A percentile compares a stretch with the other conserved stretches of the same genome.
Conservation (phyloP, 2,797 vertebrate species). For the Pipistrellus nathusii region DNA sequence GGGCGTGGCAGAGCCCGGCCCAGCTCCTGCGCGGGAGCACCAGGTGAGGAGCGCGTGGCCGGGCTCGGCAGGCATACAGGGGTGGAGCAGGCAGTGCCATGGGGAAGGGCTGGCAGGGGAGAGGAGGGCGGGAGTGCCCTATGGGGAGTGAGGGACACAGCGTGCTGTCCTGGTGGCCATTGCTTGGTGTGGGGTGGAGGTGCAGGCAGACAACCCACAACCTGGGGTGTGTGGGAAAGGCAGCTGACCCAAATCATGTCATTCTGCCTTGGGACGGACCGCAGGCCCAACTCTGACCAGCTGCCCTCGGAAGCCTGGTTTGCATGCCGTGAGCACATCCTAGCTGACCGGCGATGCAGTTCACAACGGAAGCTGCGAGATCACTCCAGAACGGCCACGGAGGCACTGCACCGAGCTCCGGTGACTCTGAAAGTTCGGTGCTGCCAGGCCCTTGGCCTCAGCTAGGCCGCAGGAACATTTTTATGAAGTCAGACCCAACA, state of each 20-base stretch:
- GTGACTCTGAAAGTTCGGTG: background rate
- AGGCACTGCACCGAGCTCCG: too few species aligned
- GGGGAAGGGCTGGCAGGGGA: background rate
- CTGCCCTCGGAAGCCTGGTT: background rate
- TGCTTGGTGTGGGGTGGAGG: background rate
- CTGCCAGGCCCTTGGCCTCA: background rate
- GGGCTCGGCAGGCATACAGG: background rate
- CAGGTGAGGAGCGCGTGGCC: accelerated
- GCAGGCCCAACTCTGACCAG: background rate
- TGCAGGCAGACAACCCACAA: background rate
- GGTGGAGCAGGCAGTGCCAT: accelerated
- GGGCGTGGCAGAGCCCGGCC: background rate
- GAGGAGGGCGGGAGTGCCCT: background rate
- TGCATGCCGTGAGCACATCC: background rate
- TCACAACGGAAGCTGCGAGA: background rate
- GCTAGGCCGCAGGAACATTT: too few species aligned
- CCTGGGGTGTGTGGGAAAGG: background rate
- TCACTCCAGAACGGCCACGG: accelerated
- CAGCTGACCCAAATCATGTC: background rate
- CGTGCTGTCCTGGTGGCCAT: background rate
- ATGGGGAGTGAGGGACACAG: accelerated
- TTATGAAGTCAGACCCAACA: background rate
- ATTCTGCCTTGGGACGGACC: background rate
- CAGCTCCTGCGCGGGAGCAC: background rate
- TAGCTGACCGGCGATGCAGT: background rate